Base-by-base conservation (phyloP, 2,797 vertebrate genomes). In the Clarias pachynema region DNA sequence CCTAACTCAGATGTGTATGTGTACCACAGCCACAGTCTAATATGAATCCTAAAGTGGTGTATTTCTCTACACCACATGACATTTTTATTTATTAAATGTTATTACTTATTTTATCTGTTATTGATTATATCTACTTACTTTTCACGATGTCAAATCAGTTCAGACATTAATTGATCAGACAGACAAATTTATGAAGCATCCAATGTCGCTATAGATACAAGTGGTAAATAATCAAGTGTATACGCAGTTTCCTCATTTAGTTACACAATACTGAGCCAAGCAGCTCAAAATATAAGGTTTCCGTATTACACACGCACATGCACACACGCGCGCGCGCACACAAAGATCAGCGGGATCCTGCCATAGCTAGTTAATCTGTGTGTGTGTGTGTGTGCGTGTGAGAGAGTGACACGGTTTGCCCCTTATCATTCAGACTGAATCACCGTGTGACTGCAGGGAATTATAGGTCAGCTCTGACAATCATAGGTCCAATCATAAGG, bases 401-500 rank as follows among this genome's bases (percentile, higher is more conserved):
- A 10, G 68, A 10, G 68, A 22, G 34, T 1, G 20, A 20, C 10
- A 49, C 7, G 44, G 18, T 22, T 12, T 34, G 40, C 24, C 66
- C 24, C 12, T 83, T 84, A 34, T 84, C 60, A 86, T 86, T 86
- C 85, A 83, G 59, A 83, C 29, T 40, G 68, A 86, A 83, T 83
- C 81, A 79, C 57, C 1, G 44, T 26, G 65, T 56, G 78, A 84
- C 66, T 79, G 82, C 81, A 78, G 79, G 81, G 84, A 89, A 89
- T 87, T 89, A 89, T 73, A 87, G 86, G 86, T 86, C 86, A 75
- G 86, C 69, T 49, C 79, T 40, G 16, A 88, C 86, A 86, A 89
- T 85, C 86, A 89, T 87, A 81, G 77, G 84, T 77, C 73, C 88
- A 81, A 83, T 89, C 86, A 86, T 86, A 87, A 86, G 86, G 78